Evolutionary conservation across 2,888 invertebrate genomes (phyloP).

Genomic region (Formica aserva): DNA sequence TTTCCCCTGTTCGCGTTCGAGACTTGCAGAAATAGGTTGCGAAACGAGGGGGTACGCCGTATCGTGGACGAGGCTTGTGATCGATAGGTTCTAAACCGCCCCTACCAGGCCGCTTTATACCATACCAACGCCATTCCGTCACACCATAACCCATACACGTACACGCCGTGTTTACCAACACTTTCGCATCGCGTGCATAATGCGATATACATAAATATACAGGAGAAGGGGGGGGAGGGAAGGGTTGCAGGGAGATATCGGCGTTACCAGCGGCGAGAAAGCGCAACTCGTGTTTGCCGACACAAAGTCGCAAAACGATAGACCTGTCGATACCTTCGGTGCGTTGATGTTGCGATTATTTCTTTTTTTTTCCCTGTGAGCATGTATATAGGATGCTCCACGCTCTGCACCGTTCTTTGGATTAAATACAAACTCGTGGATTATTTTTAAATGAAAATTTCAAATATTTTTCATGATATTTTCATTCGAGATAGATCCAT

Average conservation of each 20-base stretch:
- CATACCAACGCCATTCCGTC: conserved; percentile 58
- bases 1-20: conserved; percentile 51
- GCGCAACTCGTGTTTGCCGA: conserved; percentile 60
- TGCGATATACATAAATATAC: conserved; percentile 67
- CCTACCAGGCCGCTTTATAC: conserved; percentile 51
- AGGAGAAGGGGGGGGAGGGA: neutral
- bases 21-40: conserved; percentile 76
- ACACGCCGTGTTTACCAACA: conserved; percentile 65
- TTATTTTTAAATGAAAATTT: neutral
- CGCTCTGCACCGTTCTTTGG: neutral
- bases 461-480: neutral
- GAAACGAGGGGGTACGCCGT: conserved; percentile 62
- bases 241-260: conserved; percentile 2
- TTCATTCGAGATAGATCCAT: neutral
- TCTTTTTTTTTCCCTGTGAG: neutral
- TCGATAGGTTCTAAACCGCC: conserved; percentile 78
- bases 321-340: conserved; percentile 18
- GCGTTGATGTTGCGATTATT: neutral
- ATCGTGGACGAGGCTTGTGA: conserved; percentile 77
- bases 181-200: conserved; percentile 56
- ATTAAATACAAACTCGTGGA: neutral
- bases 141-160: conserved; percentile 57
- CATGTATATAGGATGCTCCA: too few species aligned
- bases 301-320: conserved; percentile 56
- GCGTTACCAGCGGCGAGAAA: conserved; percentile 27